Percentiles rank a stretch among this genome's conserved stretches.
These are phyloP conservation scores for Hydractinia symbiolongicarpus DNA, from an alignment of 30 jellyfish, hydroid and myxozoan genomes.

Conservation along the genomic window DNA sequence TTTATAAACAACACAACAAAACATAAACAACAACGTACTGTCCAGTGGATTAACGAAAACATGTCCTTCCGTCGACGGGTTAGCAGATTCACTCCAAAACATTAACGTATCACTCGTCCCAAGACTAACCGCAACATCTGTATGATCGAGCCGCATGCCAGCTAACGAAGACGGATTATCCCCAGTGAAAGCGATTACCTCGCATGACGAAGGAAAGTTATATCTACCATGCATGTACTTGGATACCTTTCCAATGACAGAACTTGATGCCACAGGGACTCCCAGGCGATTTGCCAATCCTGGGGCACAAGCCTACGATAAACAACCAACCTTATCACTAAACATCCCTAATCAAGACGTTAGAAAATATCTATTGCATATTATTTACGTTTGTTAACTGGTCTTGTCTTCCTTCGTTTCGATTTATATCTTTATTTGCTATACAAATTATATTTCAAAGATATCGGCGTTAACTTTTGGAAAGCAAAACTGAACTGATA, in stretches of 20 bases:
- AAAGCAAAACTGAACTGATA: no score
- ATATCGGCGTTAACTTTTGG: no score
- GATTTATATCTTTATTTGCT: no score
- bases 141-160: conserved; percentile 65
- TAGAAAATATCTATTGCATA: no score
- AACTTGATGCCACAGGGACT: conserved; percentile 55
- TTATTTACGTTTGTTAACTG: no score
- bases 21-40: conserved; percentile 20
- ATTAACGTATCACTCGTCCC: conserved; percentile 92
- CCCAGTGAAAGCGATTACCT: conserved; percentile 73
- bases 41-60: conserved; percentile 73
- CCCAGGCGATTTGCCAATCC: conserved; percentile 45
- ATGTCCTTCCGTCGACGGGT: conserved; percentile 57
- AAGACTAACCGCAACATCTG: conserved; percentile 83
- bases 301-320: conserved; percentile 79
- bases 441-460: no score
- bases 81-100: conserved; percentile 49
- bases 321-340: neutral
- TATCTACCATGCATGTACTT: conserved; percentile 53
- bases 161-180: conserved; percentile 91
- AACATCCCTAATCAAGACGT: no score
- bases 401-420: no score
- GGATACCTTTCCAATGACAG: conserved; percentile 56
- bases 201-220: conserved; percentile 50
- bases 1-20: neutral